Base-by-base conservation (phyloP, 2,113 vertebrate genomes). In the Thamnophis sirtalis region DNA sequence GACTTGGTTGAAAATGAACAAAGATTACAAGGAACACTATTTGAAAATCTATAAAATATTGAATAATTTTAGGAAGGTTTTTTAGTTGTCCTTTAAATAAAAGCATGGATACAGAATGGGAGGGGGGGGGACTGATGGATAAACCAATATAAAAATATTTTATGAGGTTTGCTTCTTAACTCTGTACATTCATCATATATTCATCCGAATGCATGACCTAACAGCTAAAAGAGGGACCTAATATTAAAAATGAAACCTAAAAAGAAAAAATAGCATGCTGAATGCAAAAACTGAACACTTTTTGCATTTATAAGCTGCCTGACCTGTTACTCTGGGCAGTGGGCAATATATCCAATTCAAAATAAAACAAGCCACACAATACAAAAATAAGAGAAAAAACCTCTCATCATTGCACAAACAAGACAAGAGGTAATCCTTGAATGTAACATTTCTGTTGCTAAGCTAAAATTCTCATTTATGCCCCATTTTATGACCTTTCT, bases 11-110 rank as follows among this genome's bases (percentile, higher is more conserved):
- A 93, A 94, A 94, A 94, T 91, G 53, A 15, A 84, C 0, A 2
- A 53, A 87, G 6, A 93, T 89, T 88, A 21, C 86, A 56, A 95
- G 86, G 15, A 91, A 94, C 94, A 92, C 80, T 9, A 92, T 19
- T 87, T 21, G 22, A 80, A 80, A 80, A 80, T 38, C 33, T 80
- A 43, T 21, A 80, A 80, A 80, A 43, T 43, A 43, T 43, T 80
- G 7, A 38, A 38, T 80, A 80, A 80, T 21, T 80, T 9, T 80
- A 43, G 33, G 17, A 43, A 80, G 5, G 5, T 38, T 19, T 8
- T 38, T 80, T 80, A 3, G 4, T 33, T 5, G 5, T 33, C 63
- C 63, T 38, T 43, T 80, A 43, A 43, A 80, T 68, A 80, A 80
- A 80, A 80, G 33, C 92, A 91, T 54, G 54, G 94, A 89, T 89